These are phyloP conservation scores for Echiichthys vipera DNA, from an alignment of 2,797 vertebrate genomes.

Conservation along the genomic window DNA sequence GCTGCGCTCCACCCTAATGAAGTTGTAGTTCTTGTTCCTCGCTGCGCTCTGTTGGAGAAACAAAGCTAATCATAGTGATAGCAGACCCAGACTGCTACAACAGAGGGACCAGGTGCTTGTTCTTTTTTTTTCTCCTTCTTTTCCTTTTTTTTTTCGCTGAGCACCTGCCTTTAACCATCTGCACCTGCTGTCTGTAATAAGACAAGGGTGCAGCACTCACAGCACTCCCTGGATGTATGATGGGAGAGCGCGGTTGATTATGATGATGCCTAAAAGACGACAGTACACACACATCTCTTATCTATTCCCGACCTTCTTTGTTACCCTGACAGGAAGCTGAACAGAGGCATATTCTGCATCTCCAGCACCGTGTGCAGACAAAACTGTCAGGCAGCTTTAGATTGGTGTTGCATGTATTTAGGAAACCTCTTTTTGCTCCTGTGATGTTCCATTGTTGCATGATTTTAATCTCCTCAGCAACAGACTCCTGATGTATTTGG, in stretches of 20 bases:
- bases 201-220: constrained; percentile 62
- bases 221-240: constrained; percentile 50
- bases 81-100: constrained; percentile 70
- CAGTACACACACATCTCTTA: constrained; percentile 38
- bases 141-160: constrained; percentile 26
- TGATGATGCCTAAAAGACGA: constrained; percentile 54
- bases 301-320: constrained; percentile 54
- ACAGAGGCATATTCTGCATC: constrained; percentile 31
- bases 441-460: constrained; percentile 64
- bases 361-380: constrained; percentile 9
- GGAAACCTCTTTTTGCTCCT: constrained; percentile 37
- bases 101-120: constrained; percentile 81
- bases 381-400: constrained; percentile 42
- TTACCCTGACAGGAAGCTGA: constrained; percentile 39
- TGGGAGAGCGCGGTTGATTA: constrained; percentile 38
- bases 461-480: constrained; percentile 78
- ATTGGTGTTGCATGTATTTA: constrained; percentile 46
- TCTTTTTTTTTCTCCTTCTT: constrained; percentile 41
- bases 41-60: constrained; percentile 79
- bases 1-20: constrained; percentile 73
- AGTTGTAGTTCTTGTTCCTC: constrained; percentile 79
- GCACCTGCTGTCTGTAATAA: constrained; percentile 80
- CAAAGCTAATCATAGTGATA: constrained; percentile 81
- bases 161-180: constrained; percentile 82
- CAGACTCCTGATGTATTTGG: constrained; percentile 75